Evolutionary conservation across 2,113 vertebrate species (phyloP), one percentile per base, ranked within the genome.

Genomic region (Eupsittula cactorum): DNA sequence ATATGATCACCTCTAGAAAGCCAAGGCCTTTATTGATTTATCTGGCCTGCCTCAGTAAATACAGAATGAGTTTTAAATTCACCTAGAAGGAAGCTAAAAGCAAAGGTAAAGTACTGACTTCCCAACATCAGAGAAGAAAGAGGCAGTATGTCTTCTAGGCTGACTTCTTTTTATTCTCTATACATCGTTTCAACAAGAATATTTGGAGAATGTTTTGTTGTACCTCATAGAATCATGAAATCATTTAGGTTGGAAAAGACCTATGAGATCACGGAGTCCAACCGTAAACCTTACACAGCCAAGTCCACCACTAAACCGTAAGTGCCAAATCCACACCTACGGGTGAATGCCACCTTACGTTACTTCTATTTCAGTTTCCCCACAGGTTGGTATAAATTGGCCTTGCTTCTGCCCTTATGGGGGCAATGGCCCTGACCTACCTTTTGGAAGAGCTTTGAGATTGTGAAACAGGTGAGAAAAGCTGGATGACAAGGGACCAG

Each of bases 1-100:
- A 90, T 76, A 92, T 90, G 84, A 95, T 83, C 95, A 92, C 68
- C 60, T 86, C 78, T 65, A 83, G 95, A 95, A 97, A 95, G 81
- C 76, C 82, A 83, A 86, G 82, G 73, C 37, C 57, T 91, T 88
- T 88, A 90, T 89, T 94, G 91, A 95, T 94, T 93, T 57, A 77
- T 90, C 82, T 92, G 78, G 82, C 65, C 41, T 94, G 93, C 82
- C 67, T 53, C 42, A 20, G 53, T 94, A 95, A 96, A 96, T 88
- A 90, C 83, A 94, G 65, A 95, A 78, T 33, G 70, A 89, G 28
- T 93, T 91, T 92, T 79, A 89, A 90, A 88, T 89, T 94, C 83
- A 79, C 89, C 77, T 69, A 62, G 49, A 69, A 86, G 62, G 83
- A 91, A 92, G 70, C 37, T 62, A 85, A 94, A 92, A 89, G 62